These are phyloP conservation scores for Glossophaga mutica DNA, from an alignment of 2,797 vertebrate genomes.

Conservation along the genomic window DNA sequence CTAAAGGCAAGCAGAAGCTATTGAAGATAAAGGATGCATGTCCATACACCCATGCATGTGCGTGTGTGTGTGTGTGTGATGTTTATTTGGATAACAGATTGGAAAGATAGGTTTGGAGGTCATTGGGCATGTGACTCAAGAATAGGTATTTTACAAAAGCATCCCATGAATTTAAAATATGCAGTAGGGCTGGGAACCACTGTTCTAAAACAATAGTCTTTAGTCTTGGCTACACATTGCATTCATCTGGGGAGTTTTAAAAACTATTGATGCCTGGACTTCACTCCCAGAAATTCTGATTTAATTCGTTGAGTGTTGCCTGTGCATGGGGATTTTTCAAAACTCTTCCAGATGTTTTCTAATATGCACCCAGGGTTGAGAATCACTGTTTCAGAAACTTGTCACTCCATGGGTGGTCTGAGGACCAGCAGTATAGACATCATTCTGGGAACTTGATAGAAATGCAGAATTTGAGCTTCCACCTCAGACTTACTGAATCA, in stretches of 20 bases:
- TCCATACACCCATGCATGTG: background rate
- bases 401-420: background rate
- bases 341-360: constrained; percentile 28
- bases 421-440: background rate
- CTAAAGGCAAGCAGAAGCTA: constrained; percentile 17
- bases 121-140: background rate
- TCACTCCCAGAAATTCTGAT: constrained; percentile 31
- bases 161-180: constrained; percentile 43
- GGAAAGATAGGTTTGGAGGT: background rate
- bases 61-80: background rate
- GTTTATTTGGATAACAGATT: background rate
- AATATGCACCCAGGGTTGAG: background rate
- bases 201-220: constrained; percentile 34
- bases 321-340: background rate
- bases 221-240: background rate
- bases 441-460: background rate
- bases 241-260: background rate
- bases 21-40: background rate
- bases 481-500: background rate
- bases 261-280: background rate
- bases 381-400: background rate
- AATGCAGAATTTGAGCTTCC: background rate
- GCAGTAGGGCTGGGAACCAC: background rate
- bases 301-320: constrained; percentile 8
- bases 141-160: constrained; percentile 26